Evolutionary conservation across 2,113 vertebrate species (phyloP), one percentile per base, ranked within the genome.

Genomic region (Semicossyphus pulcher): DNA sequence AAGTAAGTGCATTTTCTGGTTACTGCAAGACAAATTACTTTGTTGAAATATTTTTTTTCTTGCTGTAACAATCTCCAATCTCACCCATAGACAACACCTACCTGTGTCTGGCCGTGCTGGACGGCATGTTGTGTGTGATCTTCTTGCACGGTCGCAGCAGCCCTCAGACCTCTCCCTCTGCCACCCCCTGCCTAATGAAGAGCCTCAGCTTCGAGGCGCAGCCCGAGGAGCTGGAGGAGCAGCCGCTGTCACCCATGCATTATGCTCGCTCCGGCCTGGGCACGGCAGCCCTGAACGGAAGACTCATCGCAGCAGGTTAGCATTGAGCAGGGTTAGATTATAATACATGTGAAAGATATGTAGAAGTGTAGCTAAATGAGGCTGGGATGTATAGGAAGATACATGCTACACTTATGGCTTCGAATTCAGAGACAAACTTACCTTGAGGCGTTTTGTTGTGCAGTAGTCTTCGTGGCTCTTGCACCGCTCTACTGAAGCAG

Each of bases 81-180:
- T 71, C 14, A 0, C 23, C 28, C 28, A 12, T 86, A 99, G 97
- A 93, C 91, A 97, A 95, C 86, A 97, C 95, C 52, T 97, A 99
- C 91, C 89, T 99, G 88, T 99, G 98, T 90, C 95, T 99, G 75
- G 97, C 98, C 11, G 97, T 99, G 80, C 91, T 99, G 94, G 96
- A 99, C 1, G 93, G 97, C 0, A 86, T 96, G 83, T 93, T 99
- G 85, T 97, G 97, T 5, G 97, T 99, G 53, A 97, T 99, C 90
- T 98, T 99, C 83, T 90, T 99, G 85, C 97, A 99, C 0, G 96
- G 97, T n/a, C 95, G 97, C 44, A 97, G 92, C 90, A 98, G 96
- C 89, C 98, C 97, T 0, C 96, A 98, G 94, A 95, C 93, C 57
- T 99, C 98, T 4, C 98, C 98, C 29, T 94, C 94, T 0, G 94